Conservation (phyloP, 2,797 vertebrate genomes). For the Tangara arthus region DNA sequence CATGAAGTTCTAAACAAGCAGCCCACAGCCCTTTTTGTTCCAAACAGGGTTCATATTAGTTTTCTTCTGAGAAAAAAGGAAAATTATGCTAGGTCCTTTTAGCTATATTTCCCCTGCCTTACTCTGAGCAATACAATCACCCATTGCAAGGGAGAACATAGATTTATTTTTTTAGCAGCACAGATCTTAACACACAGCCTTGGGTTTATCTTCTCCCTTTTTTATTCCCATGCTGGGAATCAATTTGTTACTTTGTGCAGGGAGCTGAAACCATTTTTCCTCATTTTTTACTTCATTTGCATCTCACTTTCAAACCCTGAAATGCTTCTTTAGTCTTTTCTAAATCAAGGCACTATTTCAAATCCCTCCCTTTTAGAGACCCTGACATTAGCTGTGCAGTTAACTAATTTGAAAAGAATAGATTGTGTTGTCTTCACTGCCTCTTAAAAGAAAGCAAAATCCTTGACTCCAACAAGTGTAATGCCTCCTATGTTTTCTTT, state of each 20-base stretch:
- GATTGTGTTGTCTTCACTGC: neutral
- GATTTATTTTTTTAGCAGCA: neutral
- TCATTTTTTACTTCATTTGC: neutral
- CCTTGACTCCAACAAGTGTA: neutral
- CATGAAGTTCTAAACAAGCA: neutral
- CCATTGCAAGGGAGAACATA: neutral
- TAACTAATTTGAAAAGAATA: neutral
- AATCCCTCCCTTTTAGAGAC: neutral
- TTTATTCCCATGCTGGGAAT: neutral
- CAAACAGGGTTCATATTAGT: neutral
- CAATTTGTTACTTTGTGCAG: neutral
- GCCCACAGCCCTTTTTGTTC: neutral
- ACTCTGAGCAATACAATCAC: neutral
- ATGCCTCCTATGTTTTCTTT: neutral
- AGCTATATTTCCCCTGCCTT: neutral
- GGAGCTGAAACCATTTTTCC: neutral
- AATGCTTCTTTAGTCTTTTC: neutral
- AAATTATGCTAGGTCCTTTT: neutral
- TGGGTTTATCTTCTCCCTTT: neutral
- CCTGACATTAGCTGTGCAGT: neutral
- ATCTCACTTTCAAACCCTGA: neutral
- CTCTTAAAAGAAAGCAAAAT: neutral
- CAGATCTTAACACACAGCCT: neutral
- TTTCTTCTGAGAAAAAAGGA: neutral
- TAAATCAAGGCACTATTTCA: neutral